Percentiles rank a stretch among this genome's conserved stretches.
Evolutionary conservation across 2,113 vertebrate genomes (phyloP).

Genomic region (Acinonyx jubatus): DNA sequence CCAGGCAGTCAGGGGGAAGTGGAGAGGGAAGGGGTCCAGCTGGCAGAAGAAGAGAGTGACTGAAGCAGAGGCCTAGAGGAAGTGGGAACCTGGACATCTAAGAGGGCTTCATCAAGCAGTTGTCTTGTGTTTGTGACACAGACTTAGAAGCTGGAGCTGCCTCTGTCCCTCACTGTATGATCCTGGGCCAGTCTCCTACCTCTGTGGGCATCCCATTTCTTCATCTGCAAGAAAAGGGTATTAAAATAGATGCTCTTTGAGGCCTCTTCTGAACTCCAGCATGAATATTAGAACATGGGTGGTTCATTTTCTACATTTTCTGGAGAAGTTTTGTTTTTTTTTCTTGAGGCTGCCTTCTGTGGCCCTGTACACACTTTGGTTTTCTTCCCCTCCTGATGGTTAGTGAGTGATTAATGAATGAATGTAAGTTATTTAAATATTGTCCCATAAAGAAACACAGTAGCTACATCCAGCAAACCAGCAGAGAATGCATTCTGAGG

Average conservation of each 20-base stretch:
- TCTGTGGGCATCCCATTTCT: background rate
- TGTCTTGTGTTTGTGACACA: background rate
- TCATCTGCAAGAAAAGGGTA: background rate
- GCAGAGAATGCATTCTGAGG: constrained; percentile 35
- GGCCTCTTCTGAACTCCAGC: background rate
- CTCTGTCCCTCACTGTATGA: background rate
- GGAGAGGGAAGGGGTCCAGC: rapidly evolving
- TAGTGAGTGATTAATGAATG: background rate
- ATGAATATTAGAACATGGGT: background rate
- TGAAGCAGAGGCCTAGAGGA: background rate
- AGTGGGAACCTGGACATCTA: background rate
- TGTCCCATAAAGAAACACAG: constrained; percentile 1
- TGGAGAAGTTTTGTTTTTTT: background rate
- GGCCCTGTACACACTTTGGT: background rate
- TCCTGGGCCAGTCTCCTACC: background rate
- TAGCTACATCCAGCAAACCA: background rate
- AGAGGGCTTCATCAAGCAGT: background rate
- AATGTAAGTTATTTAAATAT: background rate
- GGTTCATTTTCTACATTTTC: background rate
- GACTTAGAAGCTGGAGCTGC: background rate
- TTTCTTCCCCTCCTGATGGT: background rate
- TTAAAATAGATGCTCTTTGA: background rate
- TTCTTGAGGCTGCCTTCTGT: background rate
- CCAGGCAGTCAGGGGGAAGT: background rate
- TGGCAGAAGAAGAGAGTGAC: background rate